phyloP scores from a whole-genome alignment of 2,113 vertebrate species.

The Budorcas taxicolor region DNA sequence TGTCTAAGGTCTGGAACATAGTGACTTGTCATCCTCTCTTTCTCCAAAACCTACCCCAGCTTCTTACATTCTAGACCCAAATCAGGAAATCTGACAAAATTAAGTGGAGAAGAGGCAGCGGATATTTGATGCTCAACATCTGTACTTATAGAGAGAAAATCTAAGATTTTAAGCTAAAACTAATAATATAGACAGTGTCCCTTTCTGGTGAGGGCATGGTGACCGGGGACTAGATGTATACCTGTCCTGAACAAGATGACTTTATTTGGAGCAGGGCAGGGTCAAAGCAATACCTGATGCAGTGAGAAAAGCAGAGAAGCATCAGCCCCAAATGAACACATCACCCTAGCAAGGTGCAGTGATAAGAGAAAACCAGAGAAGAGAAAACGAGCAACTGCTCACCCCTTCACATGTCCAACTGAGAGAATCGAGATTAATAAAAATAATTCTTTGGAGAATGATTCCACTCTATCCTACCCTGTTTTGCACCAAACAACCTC shows the following conservation, averaged over 20 bases:
- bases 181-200: neutral
- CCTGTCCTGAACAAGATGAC: neutral
- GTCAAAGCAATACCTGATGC: neutral
- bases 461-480: slow-evolving; percentile 65
- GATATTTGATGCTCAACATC: neutral
- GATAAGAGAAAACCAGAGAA: neutral
- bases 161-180: neutral
- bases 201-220: neutral
- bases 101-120: neutral
- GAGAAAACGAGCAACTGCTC: slow-evolving; percentile 23
- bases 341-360: slow-evolving; percentile 26
- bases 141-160: neutral
- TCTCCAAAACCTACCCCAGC: neutral
- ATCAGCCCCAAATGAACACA: neutral
- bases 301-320: neutral
- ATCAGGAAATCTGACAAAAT: neutral
- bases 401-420: slow-evolving; percentile 42
- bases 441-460: slow-evolving; percentile 69
- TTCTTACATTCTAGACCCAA: neutral
- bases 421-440: slow-evolving; percentile 67
- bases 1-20: slow-evolving; percentile 23
- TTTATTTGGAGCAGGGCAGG: slow-evolving; percentile 23
- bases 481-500: slow-evolving; percentile 70
- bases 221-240: neutral
- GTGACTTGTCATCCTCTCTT: slow-evolving; percentile 8